phyloP scores from a whole-genome alignment of 2,797 vertebrate species.

The Echiichthys vipera region DNA sequence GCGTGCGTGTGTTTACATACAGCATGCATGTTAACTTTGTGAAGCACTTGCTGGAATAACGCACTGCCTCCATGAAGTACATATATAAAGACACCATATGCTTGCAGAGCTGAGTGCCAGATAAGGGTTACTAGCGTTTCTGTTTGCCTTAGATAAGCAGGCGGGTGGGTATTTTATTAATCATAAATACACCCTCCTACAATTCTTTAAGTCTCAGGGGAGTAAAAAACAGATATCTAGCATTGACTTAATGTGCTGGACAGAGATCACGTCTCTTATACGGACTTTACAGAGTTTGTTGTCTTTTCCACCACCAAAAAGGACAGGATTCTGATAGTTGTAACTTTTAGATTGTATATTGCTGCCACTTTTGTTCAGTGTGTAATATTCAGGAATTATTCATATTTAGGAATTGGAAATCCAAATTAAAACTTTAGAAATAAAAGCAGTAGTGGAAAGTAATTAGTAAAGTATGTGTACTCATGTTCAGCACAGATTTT shows the following conservation, averaged over 20 bases:
- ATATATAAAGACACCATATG: not conserved
- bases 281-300: not conserved
- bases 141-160: slow-evolving; percentile 35
- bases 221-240: not conserved
- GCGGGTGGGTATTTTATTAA: slow-evolving; percentile 25
- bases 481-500: not conserved
- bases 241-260: not conserved
- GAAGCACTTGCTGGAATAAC: not conserved
- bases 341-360: not conserved
- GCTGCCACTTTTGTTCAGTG: not conserved
- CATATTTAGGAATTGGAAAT: not conserved
- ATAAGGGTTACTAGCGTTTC: slow-evolving; percentile 27
- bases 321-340: not conserved
- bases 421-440: not conserved
- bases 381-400: not conserved
- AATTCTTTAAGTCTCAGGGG: not conserved
- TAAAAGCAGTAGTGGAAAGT: not conserved
- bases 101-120: not conserved
- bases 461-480: not conserved
- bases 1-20: too few species aligned
- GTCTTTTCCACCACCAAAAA: not conserved
- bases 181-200: slow-evolving; percentile 9
- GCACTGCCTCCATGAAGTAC: not conserved
- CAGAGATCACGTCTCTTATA: not conserved
- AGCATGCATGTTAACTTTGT: slow-evolving; percentile 11